Evolutionary conservation across 1,140 invertebrate species (phyloP).

Genomic region (Lepidotrigona ventralis): DNA sequence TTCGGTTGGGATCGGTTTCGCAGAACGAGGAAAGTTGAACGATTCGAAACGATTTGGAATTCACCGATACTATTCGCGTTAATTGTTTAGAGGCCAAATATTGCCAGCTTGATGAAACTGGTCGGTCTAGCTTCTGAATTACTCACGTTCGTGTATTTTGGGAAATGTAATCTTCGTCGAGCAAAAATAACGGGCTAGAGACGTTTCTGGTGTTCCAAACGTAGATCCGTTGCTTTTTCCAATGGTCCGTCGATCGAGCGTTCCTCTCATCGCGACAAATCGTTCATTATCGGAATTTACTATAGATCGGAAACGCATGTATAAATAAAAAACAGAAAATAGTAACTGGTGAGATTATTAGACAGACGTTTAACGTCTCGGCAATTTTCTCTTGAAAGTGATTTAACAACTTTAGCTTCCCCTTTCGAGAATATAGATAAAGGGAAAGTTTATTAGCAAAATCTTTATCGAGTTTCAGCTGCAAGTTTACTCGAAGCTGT

Average conservation of each 20-base stretch:
- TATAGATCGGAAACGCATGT: too few species aligned
- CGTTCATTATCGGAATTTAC: neutral
- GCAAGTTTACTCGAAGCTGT: neutral
- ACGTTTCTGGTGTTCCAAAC: neutral
- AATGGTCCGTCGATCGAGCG: neutral
- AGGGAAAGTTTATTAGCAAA: conserved; percentile 6
- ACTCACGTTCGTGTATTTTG: neutral
- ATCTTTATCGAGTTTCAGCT: neutral
- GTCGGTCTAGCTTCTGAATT: neutral
- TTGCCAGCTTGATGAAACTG: neutral
- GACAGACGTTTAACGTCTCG: too few species aligned
- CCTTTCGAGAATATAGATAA: neutral
- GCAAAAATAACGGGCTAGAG: neutral
- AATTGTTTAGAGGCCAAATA: neutral
- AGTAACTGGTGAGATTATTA: too few species aligned
- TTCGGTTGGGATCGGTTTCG: too few species aligned
- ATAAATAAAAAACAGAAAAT: too few species aligned
- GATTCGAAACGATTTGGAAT: neutral
- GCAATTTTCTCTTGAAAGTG: neutral
- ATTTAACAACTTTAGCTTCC: neutral
- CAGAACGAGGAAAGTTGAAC: neutral
- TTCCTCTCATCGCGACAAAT: neutral
- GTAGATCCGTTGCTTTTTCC: too few species aligned
- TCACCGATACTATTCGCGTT: neutral
- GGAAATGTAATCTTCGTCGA: neutral